These are phyloP conservation scores for Stramonita haemastoma DNA, from an alignment of 2,888 invertebrate genomes.

Conservation along the genomic window DNA sequence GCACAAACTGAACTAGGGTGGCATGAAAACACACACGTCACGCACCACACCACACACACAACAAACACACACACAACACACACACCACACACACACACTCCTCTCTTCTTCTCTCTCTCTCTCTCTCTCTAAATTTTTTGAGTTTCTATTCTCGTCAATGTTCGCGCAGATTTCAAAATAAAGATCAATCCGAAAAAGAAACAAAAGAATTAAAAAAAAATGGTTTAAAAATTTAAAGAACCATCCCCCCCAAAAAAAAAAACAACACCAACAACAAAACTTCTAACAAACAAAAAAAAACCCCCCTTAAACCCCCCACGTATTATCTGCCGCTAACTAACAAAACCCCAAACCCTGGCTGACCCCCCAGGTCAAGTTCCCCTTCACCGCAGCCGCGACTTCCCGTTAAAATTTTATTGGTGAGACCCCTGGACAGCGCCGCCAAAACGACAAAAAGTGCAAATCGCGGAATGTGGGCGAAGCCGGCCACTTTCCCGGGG, in stretches of 20 bases:
- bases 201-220: background rate
- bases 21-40: no score
- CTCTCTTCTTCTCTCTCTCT: no score
- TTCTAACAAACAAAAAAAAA: background rate
- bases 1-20: no score
- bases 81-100: no score
- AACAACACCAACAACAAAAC: background rate
- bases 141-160: no score
- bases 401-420: conserved; percentile 18
- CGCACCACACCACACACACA: no score
- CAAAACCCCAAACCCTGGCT: background rate
- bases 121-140: no score
- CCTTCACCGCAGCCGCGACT: conserved; percentile 5
- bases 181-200: no score
- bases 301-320: background rate
- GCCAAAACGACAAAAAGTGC: background rate
- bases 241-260: background rate
- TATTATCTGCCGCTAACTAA: background rate
- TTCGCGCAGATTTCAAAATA: no score
- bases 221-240: no score
- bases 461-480: conserved; percentile 4
- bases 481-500: background rate
- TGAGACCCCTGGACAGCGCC: conserved; percentile 32
- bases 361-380: conserved; percentile 22
- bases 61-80: no score